These are phyloP conservation scores for Aplidium turbinatum DNA, from an alignment of 23 tunicate species.

Conservation along the genomic window DNA sequence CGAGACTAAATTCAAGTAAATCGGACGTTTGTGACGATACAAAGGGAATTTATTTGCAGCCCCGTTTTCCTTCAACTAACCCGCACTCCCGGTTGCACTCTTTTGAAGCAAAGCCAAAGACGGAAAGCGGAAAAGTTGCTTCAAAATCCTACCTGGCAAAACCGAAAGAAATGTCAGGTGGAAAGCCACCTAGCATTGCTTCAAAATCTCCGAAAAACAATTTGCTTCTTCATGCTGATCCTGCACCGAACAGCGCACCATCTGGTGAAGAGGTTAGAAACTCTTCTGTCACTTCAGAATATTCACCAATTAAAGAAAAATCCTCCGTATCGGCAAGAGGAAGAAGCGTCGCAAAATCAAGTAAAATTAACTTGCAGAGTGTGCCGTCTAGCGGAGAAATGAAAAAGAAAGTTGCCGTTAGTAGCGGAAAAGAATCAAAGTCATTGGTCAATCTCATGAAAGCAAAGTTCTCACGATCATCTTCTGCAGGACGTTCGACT, in stretches of 20 bases:
- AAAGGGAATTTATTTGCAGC: neutral
- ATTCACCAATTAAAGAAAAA: slow-evolving; percentile 5
- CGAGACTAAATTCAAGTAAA: neutral
- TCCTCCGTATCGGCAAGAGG: neutral
- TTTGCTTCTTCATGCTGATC: too few relatives aligned
- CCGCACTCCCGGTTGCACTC: slow-evolving; percentile 8
- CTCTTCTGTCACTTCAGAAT: neutral
- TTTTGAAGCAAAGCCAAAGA: neutral
- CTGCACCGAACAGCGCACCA: too few relatives aligned
- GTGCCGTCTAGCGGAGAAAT: too few relatives aligned
- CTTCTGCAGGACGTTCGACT: slow-evolving; percentile 27
- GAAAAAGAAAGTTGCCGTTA: slow-evolving; percentile 11
- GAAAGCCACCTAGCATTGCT: neutral
- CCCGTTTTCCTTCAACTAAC: slow-evolving; percentile 46
- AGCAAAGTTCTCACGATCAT: slow-evolving; percentile 50
- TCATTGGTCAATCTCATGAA: slow-evolving; percentile 64
- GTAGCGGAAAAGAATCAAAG: slow-evolving; percentile 16
- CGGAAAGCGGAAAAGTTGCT: neutral
- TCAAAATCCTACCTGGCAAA: neutral
- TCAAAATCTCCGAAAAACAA: neutral
- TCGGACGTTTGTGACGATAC: neutral
- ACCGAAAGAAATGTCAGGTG: neutral
- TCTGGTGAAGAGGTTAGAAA: neutral
- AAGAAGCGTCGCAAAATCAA: neutral
- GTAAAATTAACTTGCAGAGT: too few relatives aligned